Evolutionary conservation across 1,140 invertebrate genomes (phyloP).

Genomic region (Rhysida immarginata): DNA sequence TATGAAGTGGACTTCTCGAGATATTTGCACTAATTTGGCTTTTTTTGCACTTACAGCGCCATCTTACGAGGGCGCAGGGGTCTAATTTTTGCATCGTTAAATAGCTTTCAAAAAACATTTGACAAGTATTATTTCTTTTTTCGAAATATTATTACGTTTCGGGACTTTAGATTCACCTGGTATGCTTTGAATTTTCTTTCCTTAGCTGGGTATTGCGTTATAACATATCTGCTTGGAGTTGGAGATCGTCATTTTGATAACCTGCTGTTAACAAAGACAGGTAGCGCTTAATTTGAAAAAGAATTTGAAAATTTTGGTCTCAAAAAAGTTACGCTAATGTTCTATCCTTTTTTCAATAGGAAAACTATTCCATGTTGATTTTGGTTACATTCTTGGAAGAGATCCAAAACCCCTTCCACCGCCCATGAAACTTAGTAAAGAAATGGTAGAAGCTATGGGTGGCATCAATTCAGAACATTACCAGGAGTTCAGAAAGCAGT

Average conservation of each 20-base stretch:
- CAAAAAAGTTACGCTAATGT: neutral
- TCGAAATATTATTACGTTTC: too few relatives aligned
- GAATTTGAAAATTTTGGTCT: slow-evolving; percentile 6
- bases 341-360: slow-evolving; percentile 30
- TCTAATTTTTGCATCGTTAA: too few relatives aligned
- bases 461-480: slow-evolving; percentile 84
- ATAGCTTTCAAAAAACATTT: too few relatives aligned
- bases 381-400: slow-evolving; percentile 93
- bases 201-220: slow-evolving; percentile 90
- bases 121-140: too few relatives aligned
- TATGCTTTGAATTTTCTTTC: slow-evolving; percentile 18
- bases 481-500: slow-evolving; percentile 83
- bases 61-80: too few relatives aligned
- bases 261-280: slow-evolving; percentile 70
- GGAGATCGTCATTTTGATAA: slow-evolving; percentile 98
- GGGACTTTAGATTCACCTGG: too few relatives aligned
- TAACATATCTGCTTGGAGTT: slow-evolving; percentile 93
- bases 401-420: slow-evolving; percentile 97
- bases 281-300: slow-evolving; percentile 21
- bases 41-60: too few relatives aligned
- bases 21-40: too few relatives aligned
- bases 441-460: slow-evolving; percentile 99
- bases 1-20: too few relatives aligned
- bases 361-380: slow-evolving; percentile 96
- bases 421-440: slow-evolving; percentile 95